Evolutionary conservation across 1,140 invertebrate species (phyloP).

Genomic region (Leptestheria dahalacensis): DNA sequence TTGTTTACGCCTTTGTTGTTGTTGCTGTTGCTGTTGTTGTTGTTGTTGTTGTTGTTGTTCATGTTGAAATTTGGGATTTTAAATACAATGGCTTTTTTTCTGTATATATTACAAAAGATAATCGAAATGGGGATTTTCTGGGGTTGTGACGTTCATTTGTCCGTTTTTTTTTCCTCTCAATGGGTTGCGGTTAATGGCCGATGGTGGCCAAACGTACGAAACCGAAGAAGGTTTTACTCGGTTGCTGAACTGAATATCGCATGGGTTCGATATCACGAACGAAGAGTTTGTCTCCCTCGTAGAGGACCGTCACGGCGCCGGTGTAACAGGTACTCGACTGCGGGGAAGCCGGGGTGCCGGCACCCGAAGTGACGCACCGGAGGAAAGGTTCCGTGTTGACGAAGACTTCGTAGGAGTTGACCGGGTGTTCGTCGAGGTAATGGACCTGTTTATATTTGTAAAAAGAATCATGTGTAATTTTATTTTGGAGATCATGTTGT

Average conservation of each 20-base stretch:
- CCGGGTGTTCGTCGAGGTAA: slow-evolving; percentile 45
- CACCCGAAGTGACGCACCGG: slow-evolving; percentile 39
- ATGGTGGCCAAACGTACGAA: slow-evolving; percentile 51
- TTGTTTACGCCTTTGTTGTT: too few species aligned
- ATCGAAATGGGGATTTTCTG: too few species aligned
- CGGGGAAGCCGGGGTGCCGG: slow-evolving; percentile 24
- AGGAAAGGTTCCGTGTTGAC: slow-evolving; percentile 32
- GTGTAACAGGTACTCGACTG: slow-evolving; percentile 49
- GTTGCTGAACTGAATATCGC: slow-evolving; percentile 49
- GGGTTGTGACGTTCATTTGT: too few species aligned
- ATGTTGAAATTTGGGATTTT: not conserved
- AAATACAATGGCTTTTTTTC: not conserved
- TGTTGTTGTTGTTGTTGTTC: too few species aligned
- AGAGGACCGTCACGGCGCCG: slow-evolving; percentile 43
- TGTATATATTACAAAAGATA: not conserved
- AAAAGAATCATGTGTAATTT: not conserved
- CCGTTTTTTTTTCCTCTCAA: not conserved
- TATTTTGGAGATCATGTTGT: too few species aligned
- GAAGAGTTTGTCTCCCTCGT: slow-evolving; percentile 42
- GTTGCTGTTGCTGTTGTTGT: too few species aligned
- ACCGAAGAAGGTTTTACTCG: slow-evolving; percentile 62
- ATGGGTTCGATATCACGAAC: slow-evolving; percentile 48
- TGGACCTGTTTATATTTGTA: slow-evolving; percentile 31
- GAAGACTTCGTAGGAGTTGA: slow-evolving; percentile 42
- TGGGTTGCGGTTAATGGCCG: slow-evolving; percentile 19